These are phyloP conservation scores for Odontothrips loti DNA, from an alignment of 2,888 invertebrate genomes.

Conservation along the genomic window DNA sequence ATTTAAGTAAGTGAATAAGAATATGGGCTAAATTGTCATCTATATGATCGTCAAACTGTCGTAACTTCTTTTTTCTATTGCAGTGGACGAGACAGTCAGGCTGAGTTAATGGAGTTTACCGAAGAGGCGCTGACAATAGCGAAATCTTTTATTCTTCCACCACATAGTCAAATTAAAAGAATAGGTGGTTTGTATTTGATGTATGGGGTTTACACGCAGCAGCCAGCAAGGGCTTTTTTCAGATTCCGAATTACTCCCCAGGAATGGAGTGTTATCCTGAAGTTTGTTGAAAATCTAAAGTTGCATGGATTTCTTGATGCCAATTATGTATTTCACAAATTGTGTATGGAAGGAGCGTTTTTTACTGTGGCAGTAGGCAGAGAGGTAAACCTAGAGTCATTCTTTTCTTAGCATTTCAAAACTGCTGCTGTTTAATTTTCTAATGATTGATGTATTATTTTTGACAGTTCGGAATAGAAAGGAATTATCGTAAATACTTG, in stretches of 20 bases:
- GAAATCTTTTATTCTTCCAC: not conserved
- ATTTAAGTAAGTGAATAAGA: not conserved
- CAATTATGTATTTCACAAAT: not conserved
- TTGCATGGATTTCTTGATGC: not conserved
- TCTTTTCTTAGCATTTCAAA: not conserved
- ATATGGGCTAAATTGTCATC: not conserved
- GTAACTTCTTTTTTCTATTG: not conserved
- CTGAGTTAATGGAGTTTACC: not conserved
- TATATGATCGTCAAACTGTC: too few relatives aligned
- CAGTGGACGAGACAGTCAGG: not conserved
- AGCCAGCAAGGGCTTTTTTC: not conserved
- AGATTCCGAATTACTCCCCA: not conserved
- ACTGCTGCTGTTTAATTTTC: not conserved
- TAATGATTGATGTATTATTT: not conserved
- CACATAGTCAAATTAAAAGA: slow-evolving; percentile 6
- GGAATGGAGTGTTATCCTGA: slow-evolving; percentile 8
- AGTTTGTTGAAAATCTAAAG: not conserved
- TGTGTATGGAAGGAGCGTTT: not conserved
- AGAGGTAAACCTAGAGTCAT: not conserved
- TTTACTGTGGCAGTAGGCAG: not conserved
- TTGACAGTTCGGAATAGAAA: not conserved
- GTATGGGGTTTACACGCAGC: slow-evolving; percentile 1
- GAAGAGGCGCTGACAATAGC: not conserved
- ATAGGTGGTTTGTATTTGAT: slow-evolving; percentile 8
- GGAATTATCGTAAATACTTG: not conserved